Evolutionary conservation across 2,797 vertebrate genomes (phyloP).

Genomic region (Propithecus perrieri): DNA sequence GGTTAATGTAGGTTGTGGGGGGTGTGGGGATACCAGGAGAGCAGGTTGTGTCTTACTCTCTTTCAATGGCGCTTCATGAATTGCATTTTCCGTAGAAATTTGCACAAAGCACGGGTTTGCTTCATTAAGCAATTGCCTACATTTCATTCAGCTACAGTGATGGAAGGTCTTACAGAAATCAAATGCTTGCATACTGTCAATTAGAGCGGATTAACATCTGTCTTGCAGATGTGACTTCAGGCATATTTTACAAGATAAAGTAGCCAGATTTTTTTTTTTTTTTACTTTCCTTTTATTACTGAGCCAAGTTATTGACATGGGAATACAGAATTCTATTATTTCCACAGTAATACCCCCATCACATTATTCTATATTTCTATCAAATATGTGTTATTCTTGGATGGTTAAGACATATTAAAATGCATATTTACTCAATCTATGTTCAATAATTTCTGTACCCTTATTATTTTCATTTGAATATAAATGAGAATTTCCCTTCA

Average conservation of each 20-base stretch:
- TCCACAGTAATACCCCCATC: not conserved
- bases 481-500: not conserved
- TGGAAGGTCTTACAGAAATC: constrained; percentile 68
- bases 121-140: constrained; percentile 62
- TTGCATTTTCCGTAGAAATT: constrained; percentile 55
- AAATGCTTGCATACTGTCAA: constrained; percentile 63
- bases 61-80: not conserved
- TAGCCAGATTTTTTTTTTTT: not conserved
- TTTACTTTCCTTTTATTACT: constrained; percentile 43
- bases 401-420: not conserved
- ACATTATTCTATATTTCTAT: not conserved
- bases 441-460: not conserved
- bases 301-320: not conserved
- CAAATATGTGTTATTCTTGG: not conserved
- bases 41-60: not conserved
- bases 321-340: not conserved
- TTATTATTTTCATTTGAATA: not conserved
- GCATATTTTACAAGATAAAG: constrained; percentile 48
- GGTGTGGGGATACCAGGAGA: not conserved
- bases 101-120: constrained; percentile 18
- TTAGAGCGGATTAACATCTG: constrained; percentile 77
- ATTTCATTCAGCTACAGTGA: constrained; percentile 40
- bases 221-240: constrained; percentile 42
- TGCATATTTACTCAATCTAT: not conserved
- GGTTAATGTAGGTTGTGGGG: not conserved